Evolutionary conservation across 2,113 vertebrate species (phyloP).

Genomic region (Vidua macroura): DNA sequence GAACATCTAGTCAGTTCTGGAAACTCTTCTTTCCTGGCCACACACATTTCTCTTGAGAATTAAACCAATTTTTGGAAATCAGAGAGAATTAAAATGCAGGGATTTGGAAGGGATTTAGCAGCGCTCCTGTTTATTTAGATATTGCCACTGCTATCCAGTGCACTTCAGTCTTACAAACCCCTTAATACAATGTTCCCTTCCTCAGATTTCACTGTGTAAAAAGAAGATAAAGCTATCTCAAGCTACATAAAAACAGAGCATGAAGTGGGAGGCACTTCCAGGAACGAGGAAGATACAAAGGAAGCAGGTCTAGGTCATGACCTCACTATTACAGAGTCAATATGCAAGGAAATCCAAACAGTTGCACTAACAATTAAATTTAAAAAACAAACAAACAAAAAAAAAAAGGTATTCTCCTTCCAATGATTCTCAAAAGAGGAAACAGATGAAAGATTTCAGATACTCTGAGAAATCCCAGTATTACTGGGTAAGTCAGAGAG

Average conservation of each 20-base stretch:
- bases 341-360: background rate
- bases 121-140: background rate
- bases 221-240: background rate
- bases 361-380: background rate
- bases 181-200: background rate
- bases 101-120: background rate
- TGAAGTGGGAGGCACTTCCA: background rate
- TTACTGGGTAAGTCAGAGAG: slow-evolving; percentile 6
- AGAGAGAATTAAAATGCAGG: background rate
- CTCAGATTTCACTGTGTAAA: background rate
- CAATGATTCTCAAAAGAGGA: slow-evolving; percentile 10
- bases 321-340: background rate
- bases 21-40: background rate
- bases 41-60: background rate
- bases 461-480: background rate
- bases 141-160: background rate
- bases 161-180: background rate
- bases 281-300: background rate
- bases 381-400: background rate
- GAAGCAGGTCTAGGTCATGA: background rate
- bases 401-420: background rate
- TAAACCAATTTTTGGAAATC: background rate
- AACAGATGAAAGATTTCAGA: slow-evolving; percentile 18
- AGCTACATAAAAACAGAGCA: background rate
- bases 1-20: background rate